Base-by-base conservation (phyloP, 2,797 vertebrate species). In the Enoplosus armatus region DNA sequence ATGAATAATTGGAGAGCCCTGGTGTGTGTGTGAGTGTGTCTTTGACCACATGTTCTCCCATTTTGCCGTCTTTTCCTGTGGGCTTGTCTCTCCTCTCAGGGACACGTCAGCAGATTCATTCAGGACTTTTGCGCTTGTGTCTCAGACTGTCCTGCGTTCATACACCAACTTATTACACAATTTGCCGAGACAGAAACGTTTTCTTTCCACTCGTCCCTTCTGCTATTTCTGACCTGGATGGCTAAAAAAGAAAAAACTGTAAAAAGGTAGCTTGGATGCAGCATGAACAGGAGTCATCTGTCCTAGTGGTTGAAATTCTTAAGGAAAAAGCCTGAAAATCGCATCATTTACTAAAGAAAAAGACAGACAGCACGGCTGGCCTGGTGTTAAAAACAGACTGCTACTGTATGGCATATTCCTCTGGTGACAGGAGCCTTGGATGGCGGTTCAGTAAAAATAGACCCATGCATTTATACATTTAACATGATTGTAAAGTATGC, bases 361-460 rank as follows among this genome's bases (percentile, higher is more conserved):
- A n/a, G 48, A 15, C 75, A 67, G 59, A 63, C 79, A 37, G 48
- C 63, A 61, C 50, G 16, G 60, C 63, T n/a, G 29, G 58, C 43
- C 45, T 80, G 78, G 59, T 60, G 35, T 72, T 85, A 84, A 76
- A 80, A 72, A 76, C 73, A 77, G 79, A 70, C 82, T 56, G 60
- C 61, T 63, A 48, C 74, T 77, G 72, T 85, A 76, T 8, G 24
- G 55, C 53, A 10, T 47, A 51, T 45, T 82, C 59, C 71, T 71
- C 62, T 53, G 61, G 56, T 77, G 61, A 75, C 65, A 54, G 51
- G 55, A 62, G 59, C 64, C 55, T 62, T 50, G 51, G 78, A 79
- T 31, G 18, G 75, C 15, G 39, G 54, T 77, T 83, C 29, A 60
- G 48, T 79, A 80, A 70, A 82, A 87, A 86, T 74, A 87, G 62